Evolutionary conservation across 2,888 invertebrate genomes (phyloP).

Genomic region (Drosophila cognata): DNA sequence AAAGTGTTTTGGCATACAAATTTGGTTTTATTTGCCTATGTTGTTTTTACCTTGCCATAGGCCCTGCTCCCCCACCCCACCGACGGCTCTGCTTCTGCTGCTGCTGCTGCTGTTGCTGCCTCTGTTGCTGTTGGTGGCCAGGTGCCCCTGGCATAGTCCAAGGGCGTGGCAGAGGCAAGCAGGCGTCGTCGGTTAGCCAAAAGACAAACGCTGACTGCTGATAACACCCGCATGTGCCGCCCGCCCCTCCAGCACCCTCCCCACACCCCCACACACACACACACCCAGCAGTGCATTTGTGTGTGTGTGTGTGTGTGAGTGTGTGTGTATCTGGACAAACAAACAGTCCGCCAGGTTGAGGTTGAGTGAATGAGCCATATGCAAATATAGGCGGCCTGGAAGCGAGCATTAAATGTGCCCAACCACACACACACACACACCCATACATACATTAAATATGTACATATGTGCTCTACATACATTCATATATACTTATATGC

Average conservation of each 20-base stretch:
- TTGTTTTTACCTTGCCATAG: slow-evolving; percentile 38
- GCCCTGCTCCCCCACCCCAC: not conserved
- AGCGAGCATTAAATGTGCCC: slow-evolving; percentile 67
- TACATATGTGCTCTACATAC: not conserved
- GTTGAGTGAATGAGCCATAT: slow-evolving; percentile 78
- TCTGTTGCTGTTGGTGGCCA: slow-evolving; percentile 45
- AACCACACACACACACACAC: slow-evolving; percentile 16
- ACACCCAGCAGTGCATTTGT: slow-evolving; percentile 8
- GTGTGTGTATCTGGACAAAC: slow-evolving; percentile 74
- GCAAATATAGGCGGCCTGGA: slow-evolving; percentile 74
- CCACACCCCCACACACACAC: not conserved
- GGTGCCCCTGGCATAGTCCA: slow-evolving; percentile 45
- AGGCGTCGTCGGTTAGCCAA: slow-evolving; percentile 56
- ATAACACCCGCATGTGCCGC: slow-evolving; percentile 75
- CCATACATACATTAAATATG: not conserved
- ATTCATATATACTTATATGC: slow-evolving; percentile 15
- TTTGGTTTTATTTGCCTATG: slow-evolving; percentile 74
- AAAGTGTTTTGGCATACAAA: slow-evolving; percentile 80
- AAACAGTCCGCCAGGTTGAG: slow-evolving; percentile 70
- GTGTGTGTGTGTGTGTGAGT: slow-evolving; percentile 25
- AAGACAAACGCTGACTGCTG: slow-evolving; percentile 71
- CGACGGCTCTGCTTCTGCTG: not conserved
- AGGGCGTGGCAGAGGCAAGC: slow-evolving; percentile 18
- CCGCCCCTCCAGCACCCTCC: not conserved
- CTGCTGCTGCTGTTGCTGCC: slow-evolving; percentile 34